A percentile compares a stretch with the other conserved stretches of the same genome.
phyloP scores from a whole-genome alignment of 2,797 vertebrate species.

The Streptopelia turtur region DNA sequence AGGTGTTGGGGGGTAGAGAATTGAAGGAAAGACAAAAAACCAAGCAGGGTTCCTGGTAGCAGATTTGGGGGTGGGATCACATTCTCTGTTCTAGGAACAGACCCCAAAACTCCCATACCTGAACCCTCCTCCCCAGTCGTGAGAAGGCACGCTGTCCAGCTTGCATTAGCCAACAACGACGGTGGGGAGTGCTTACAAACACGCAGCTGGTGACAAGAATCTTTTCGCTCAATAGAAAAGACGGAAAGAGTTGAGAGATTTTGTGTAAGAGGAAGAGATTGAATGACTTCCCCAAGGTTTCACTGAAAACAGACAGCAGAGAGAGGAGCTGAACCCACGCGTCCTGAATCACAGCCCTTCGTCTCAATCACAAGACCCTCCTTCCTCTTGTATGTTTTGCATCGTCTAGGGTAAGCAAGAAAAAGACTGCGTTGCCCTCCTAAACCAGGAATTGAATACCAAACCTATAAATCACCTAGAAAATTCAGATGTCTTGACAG shows the following conservation, averaged over 20 bases:
- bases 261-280: constrained; percentile 5
- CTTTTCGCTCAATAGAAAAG: not conserved
- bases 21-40: not conserved
- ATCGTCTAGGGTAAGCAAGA: not conserved
- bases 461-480: not conserved
- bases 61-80: not conserved
- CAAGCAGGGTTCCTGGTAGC: not conserved
- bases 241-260: not conserved
- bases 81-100: not conserved
- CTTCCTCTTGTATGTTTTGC: constrained; percentile 11
- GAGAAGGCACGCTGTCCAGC: not conserved
- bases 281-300: constrained; percentile 32
- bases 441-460: not conserved
- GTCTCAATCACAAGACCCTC: constrained; percentile 28
- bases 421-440: not conserved
- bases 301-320: constrained; percentile 9
- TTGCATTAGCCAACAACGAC: not conserved
- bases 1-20: not conserved
- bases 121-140: not conserved
- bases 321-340: not conserved
- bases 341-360: constrained; percentile 34
- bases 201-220: not conserved
- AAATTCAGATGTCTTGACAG: not conserved
- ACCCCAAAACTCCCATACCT: not conserved
- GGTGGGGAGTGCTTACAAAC: not conserved